Evolutionary conservation across 2,888 invertebrate genomes (phyloP).

Genomic region (Melinaea marsaeus): DNA sequence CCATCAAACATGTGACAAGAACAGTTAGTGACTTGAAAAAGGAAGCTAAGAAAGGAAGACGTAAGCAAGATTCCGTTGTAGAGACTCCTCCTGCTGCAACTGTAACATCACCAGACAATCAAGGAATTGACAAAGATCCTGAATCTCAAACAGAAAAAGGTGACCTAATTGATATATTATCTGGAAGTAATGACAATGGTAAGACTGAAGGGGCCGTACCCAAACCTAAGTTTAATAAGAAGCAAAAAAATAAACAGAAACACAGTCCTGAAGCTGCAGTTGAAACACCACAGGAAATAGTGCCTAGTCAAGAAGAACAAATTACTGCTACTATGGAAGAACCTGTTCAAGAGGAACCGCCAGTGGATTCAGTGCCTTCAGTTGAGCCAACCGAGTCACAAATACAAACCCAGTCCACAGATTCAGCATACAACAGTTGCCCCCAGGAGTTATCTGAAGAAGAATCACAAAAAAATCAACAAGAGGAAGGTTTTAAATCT

Average conservation of each 20-base stretch:
- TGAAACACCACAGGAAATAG: constrained; percentile 32
- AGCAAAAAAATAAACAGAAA: constrained; percentile 61
- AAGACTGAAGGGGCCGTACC: constrained; percentile 43
- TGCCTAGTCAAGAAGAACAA: constrained; percentile 28
- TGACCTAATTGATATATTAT: constrained; percentile 61
- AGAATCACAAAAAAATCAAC: constrained; percentile 57
- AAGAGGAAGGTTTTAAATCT: constrained; percentile 70
- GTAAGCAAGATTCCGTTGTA: constrained; percentile 49
- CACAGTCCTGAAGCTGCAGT: constrained; percentile 50
- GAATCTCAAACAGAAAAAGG: constrained; percentile 52
- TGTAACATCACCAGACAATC: constrained; percentile 42
- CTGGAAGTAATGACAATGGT: constrained; percentile 47
- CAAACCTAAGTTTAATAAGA: constrained; percentile 51
- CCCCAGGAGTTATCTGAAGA: constrained; percentile 69
- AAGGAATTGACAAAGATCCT: constrained; percentile 44
- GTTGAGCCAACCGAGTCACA: constrained; percentile 50
- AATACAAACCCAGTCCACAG: constrained; percentile 58
- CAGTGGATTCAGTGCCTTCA: constrained; percentile 36
- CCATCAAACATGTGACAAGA: constrained; percentile 55
- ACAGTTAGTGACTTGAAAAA: constrained; percentile 66
- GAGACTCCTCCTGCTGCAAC: constrained; percentile 38
- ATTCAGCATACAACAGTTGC: constrained; percentile 70
- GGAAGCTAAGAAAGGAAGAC: constrained; percentile 63
- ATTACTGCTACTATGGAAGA: constrained; percentile 10
- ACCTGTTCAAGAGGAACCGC: constrained; percentile 35